Percentiles rank a stretch among this genome's conserved stretches.
Conservation (phyloP, 2,113 vertebrate species). For the Ellobius talpinus region DNA sequence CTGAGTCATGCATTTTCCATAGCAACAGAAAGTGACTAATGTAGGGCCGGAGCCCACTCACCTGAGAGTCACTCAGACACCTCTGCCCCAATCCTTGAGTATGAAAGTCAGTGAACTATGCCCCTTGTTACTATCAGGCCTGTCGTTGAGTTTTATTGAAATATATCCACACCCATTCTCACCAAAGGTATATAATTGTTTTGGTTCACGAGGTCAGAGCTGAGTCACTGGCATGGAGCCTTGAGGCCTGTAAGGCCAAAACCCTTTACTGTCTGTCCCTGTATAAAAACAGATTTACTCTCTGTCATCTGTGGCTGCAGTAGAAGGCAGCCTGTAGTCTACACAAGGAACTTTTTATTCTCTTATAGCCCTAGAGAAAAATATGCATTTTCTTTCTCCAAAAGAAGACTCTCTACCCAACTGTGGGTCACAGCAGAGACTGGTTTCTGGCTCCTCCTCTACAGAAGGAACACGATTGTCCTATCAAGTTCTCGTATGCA, state of each 20-base stretch:
- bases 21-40: background rate
- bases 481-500: background rate
- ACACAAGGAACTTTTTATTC: background rate
- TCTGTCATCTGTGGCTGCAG: background rate
- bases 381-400: background rate
- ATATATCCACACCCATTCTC: background rate
- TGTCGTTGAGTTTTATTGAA: conserved; percentile 42
- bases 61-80: background rate
- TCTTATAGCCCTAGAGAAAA: background rate
- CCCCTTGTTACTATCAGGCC: background rate
- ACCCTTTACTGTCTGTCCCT: background rate
- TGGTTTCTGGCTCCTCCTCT: rapidly evolving
- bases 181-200: too few relatives aligned
- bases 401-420: background rate
- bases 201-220: background rate
- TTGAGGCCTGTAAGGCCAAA: background rate
- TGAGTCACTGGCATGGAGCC: background rate
- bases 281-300: background rate
- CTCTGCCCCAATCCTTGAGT: background rate
- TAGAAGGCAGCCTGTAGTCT: background rate
- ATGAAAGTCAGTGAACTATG: background rate
- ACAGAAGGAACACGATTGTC: background rate
- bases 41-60: background rate
- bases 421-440: rapidly evolving
- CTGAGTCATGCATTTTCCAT: background rate